Evolutionary conservation across 2,888 invertebrate species (phyloP).

Genomic region (Phyllotreta striolata): DNA sequence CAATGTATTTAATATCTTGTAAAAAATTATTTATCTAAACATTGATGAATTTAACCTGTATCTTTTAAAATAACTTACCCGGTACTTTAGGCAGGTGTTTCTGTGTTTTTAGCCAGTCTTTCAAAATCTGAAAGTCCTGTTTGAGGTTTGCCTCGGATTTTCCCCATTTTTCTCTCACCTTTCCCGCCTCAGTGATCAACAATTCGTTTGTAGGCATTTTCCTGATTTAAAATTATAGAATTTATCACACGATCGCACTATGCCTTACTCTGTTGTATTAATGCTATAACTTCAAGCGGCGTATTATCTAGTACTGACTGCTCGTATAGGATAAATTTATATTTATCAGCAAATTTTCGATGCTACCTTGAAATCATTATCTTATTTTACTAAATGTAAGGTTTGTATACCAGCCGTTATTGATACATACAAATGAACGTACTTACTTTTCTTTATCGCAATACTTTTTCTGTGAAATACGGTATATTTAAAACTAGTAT

Average conservation of each 20-base stretch:
- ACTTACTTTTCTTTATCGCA: no score
- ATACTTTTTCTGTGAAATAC: no score
- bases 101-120: conserved; percentile 23
- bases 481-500: no score
- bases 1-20: no score
- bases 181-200: neutral
- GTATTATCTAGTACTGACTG: no score
- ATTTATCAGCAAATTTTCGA: conserved; percentile 3
- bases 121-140: conserved; percentile 23
- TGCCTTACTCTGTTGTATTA: neutral
- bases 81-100: conserved; percentile 30
- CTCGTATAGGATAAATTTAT: neutral
- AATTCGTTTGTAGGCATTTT: conserved; percentile 5
- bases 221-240: neutral
- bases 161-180: conserved; percentile 14
- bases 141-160: conserved; percentile 18
- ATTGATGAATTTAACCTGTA: no score
- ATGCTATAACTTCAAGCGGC: no score
- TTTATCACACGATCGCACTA: neutral
- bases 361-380: conserved; percentile 7
- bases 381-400: neutral
- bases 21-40: no score
- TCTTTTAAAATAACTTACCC: conserved; percentile 22
- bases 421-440: no score
- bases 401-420: no score